A percentile compares a stretch with the other conserved stretches of the same genome.
Conservation (phyloP, 1,140 invertebrate species). For the Aphis craccivora region DNA sequence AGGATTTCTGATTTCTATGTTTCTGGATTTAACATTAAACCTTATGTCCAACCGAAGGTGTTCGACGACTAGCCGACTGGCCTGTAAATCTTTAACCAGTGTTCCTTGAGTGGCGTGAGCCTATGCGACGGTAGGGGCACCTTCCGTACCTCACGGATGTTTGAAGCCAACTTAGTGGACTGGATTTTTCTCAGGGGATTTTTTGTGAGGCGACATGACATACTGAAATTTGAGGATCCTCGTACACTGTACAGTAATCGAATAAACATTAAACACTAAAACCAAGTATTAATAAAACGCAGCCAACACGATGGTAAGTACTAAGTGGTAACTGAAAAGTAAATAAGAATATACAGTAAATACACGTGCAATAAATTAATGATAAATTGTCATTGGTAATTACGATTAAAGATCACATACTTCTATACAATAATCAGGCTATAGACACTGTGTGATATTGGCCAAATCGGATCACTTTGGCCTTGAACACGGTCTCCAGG, state of each 20-base stretch:
- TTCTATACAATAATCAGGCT: too few relatives aligned
- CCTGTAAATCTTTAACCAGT: slow-evolving; percentile 97
- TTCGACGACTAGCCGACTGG: slow-evolving; percentile 94
- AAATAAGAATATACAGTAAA: too few relatives aligned
- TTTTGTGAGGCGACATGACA: background rate
- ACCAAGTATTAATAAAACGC: background rate
- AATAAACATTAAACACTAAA: too few relatives aligned
- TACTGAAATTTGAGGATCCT: slow-evolving; percentile 66
- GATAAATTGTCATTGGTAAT: too few relatives aligned
- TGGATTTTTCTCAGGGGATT: slow-evolving; percentile 58
- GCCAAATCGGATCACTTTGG: too few relatives aligned
- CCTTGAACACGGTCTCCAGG: too few relatives aligned
- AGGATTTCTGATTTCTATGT: slow-evolving; percentile 84
- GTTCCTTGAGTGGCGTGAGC: slow-evolving; percentile 92
- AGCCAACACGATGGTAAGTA: too few relatives aligned
- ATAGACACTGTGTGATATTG: too few relatives aligned
- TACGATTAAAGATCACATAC: too few relatives aligned
- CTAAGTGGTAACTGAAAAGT: too few relatives aligned
- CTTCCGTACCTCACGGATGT: slow-evolving; percentile 66
- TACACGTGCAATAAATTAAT: too few relatives aligned
- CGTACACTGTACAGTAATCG: slow-evolving; percentile 68
- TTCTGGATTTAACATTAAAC: slow-evolving; percentile 91
- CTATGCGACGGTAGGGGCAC: slow-evolving; percentile 77
- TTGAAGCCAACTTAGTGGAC: background rate
- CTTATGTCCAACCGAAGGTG: slow-evolving; percentile 92